Evolutionary conservation across 2,888 invertebrate species (phyloP), one percentile per base, ranked within the genome.

Genomic region (Melipona beecheii): DNA sequence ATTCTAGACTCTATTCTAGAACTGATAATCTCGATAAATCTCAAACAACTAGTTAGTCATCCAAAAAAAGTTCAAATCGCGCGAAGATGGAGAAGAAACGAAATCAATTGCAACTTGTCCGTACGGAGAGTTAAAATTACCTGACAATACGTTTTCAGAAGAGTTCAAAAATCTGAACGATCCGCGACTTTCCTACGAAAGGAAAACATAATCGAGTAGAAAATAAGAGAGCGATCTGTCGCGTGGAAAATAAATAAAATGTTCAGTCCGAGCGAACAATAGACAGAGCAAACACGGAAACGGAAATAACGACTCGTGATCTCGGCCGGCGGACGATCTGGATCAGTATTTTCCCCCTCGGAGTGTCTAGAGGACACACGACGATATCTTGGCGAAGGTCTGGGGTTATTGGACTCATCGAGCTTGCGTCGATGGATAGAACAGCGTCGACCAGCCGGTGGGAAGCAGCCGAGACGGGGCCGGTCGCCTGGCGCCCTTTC

Each of bases 391-490:
- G 65, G 65, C 75, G 31, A 69, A 78, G 64, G n/a, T 71, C 68
- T 66, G 21, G 72, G 86, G 83, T 85, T 86, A 86, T 86, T 83
- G 86, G 77, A 83, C 79, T 54, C 85, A 73, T 85, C 82, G 79
- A 68, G 66, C 79, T 75, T 64, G 64, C 77, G 71, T 72, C 85
- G 79, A 77, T 68, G 85, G 76, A 79, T 68, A 69, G 58, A 54
- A 75, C 56, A 27, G 27, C 71, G 56, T n/a, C 43, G 74, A 66
- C 49, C n/a, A 21, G 73, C 43, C 60, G 72, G 75, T 76, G 87
- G 82, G 75, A 86, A 66, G 52, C 73, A 64, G 71, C 21, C 70
- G 74, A 83, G 86, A 76, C 79, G 82, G 60, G 77, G 79, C 76
- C 76, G 64, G 5, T n/a, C 81, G 77, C n/a, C 84, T 76, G 80